A percentile compares a stretch with the other conserved stretches of the same genome.
Evolutionary conservation across 2,113 vertebrate genomes (phyloP).

Genomic region (Mionectes macconnelli): DNA sequence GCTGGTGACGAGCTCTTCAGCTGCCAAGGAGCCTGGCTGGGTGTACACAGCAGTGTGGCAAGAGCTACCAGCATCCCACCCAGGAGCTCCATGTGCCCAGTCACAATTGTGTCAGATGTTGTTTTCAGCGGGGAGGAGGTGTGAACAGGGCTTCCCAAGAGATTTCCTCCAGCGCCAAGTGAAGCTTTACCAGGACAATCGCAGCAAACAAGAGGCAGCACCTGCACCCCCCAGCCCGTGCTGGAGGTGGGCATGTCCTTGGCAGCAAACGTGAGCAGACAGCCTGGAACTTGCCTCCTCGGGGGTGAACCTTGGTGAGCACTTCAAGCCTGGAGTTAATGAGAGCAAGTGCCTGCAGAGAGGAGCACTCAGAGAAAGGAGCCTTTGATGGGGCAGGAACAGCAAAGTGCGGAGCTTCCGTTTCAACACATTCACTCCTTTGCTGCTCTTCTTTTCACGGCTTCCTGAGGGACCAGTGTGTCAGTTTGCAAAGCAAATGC

Average conservation of each 20-base stretch:
- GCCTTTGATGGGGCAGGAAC: constrained; percentile 37
- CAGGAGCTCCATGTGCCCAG: not conserved
- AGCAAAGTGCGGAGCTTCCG: not conserved
- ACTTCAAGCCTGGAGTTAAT: not conserved
- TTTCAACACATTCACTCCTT: constrained; percentile 34
- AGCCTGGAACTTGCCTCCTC: constrained; percentile 5
- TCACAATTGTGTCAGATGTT: constrained; percentile 1
- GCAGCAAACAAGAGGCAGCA: constrained; percentile 11
- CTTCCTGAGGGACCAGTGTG: constrained; percentile 30
- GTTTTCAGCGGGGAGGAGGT: constrained; percentile 36
- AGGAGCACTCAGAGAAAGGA: not conserved
- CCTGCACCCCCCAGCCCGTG: not conserved
- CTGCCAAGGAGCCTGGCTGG: not conserved
- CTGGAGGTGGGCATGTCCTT: constrained; percentile 9
- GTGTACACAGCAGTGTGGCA: not conserved
- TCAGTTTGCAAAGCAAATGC: constrained; percentile 21
- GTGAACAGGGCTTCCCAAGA: constrained; percentile 47
- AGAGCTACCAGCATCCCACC: constrained; percentile 12
- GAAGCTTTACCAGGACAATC: not conserved
- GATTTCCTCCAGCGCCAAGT: constrained; percentile 6
- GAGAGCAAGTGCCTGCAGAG: constrained; percentile 21
- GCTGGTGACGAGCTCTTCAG: not conserved
- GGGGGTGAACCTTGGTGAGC: constrained; percentile 14
- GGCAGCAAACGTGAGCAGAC: constrained; percentile 15
- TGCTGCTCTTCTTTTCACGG: constrained; percentile 21